Evolutionary conservation across 2,797 vertebrate species (phyloP), one percentile per base, ranked within the genome.

Genomic region (Carapus acus): DNA sequence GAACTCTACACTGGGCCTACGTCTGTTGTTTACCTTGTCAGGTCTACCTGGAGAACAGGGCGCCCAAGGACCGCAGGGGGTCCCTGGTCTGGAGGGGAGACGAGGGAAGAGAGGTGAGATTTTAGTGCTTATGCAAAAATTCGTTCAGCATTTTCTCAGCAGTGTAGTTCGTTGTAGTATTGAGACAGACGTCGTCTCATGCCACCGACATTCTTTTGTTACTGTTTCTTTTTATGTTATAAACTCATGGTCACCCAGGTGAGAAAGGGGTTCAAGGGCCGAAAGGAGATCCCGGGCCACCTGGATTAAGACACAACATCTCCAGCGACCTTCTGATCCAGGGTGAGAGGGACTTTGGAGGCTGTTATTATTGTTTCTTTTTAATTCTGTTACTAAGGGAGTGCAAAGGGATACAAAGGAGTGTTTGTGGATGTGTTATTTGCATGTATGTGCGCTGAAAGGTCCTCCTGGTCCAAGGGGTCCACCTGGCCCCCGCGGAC

Each of bases 91-190:
- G 3, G 78, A 71, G 52, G 92, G 91, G 19, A 92, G 73, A 85
- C 88, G 88, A 82, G 93, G 93, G 36, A 90, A 81, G 87, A 86
- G 67, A 78, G 93, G 93, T 93, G 77, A 72, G 12, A 42, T 37
- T 17, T 46, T 51, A 36, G 9, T 13, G 21, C 19, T 20, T 7
- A 33, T 16, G 21, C 36, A 39, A n/a, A n/a, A n/a, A n/a, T n/a
- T n/a, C n/a, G n/a, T 33, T 33, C 24, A 27, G 9, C 12, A 13
- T 33, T n/a, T n/a, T n/a, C n/a, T n/a, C n/a, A n/a, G n/a, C n/a
- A n/a, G n/a, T n/a, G n/a, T n/a, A n/a, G n/a, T n/a, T n/a, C n/a
- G n/a, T n/a, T n/a, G n/a, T n/a, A 27, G 24, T 27, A 27, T 4
- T 27, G 4, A 27, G 4, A 27, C 9, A 27, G 24, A 5, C 4